These are phyloP conservation scores for Fratercula arctica DNA, from an alignment of 2,797 vertebrate genomes.

Conservation along the genomic window DNA sequence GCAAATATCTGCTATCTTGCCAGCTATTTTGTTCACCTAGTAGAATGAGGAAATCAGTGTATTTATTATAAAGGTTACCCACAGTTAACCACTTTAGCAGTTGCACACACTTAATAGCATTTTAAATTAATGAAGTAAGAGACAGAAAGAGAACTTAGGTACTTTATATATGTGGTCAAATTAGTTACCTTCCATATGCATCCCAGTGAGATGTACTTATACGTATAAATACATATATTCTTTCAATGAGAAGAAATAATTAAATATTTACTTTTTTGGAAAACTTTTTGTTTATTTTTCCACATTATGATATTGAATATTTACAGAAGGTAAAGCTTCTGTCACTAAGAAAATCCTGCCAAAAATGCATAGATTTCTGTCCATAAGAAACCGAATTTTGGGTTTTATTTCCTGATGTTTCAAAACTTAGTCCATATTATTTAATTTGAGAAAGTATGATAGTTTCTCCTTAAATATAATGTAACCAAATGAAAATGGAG, in stretches of 20 bases:
- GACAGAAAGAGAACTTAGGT: neutral
- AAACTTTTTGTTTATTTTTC: neutral
- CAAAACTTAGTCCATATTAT: neutral
- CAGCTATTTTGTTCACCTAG: neutral
- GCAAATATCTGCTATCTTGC: neutral
- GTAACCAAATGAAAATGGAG: neutral
- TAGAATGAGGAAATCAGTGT: neutral
- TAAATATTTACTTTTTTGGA: neutral
- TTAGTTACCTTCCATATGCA: neutral
- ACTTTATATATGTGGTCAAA: neutral
- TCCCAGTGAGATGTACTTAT: neutral
- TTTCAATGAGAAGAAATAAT: neutral
- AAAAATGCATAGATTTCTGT: neutral
- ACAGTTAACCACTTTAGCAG: neutral
- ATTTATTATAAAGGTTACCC: neutral
- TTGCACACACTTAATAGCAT: neutral
- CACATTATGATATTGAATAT: neutral
- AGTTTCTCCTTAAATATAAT: conserved; percentile 3
- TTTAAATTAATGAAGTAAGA: neutral
- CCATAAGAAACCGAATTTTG: neutral
- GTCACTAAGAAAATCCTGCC: neutral
- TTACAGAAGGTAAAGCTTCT: neutral
- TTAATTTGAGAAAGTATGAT: neutral
- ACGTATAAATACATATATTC: neutral
- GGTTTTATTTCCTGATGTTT: neutral